Evolutionary conservation across 2,113 vertebrate genomes (phyloP), one percentile per base, ranked within the genome.

Genomic region (Platanista minor): DNA sequence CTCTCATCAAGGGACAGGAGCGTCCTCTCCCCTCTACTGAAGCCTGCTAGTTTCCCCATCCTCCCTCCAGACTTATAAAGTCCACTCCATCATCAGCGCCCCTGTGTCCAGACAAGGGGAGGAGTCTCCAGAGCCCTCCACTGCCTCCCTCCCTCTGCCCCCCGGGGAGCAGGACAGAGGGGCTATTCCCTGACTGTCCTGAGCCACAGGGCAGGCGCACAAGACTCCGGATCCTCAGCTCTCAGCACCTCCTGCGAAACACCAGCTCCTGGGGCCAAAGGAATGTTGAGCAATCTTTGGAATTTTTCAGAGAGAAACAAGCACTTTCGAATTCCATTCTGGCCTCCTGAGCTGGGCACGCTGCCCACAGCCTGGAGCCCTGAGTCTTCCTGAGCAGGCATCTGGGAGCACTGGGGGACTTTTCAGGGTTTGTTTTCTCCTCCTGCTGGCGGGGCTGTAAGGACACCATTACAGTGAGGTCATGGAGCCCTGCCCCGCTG

Each of bases 251-350:
- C 85, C 90, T 85, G 97, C 97, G 92, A 96, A 97, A 97, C n/a
- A 39, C 66, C 31, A 62, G 82, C 90, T 97, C 94, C 87, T 94
- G 89, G 95, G 95, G 97, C 84, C 86, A 90, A 87, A 97, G 87
- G 97, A 97, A 97, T 97, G 97, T 98, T 97, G 96, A 97, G 97
- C 95, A 97, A 97, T 97, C 97, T 95, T 72, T 92, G 97, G 98
- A 97, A 98, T 98, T 97, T 96, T 96, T 96, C 96, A 96, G 96
- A 11, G 3, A 92, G 96, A 95, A 95, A 81, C 49, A 96, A 96
- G 95, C 94, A 95, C 96, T 98, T 98, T 97, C 57, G n/a, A 95
- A 98, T 98, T 96, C 96, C 93, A 18, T 94, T 94, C 97, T 95
- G 97, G 87, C 97, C 95, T 98, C 96, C 95, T 86, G 97, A 91